Conservation (phyloP, 2,113 vertebrate species). For the Hydrochoerus hydrochaeris region DNA sequence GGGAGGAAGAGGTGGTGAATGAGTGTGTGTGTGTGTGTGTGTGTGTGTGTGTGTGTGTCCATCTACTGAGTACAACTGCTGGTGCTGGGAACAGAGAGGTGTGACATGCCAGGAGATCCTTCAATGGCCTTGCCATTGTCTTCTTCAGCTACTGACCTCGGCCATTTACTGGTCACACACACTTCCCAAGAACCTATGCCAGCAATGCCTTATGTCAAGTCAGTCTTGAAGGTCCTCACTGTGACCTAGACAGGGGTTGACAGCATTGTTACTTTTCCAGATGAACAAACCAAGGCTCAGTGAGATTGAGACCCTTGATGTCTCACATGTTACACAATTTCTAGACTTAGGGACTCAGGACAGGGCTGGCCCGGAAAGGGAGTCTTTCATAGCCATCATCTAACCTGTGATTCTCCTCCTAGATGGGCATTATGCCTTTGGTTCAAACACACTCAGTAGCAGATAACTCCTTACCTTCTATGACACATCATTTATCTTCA, state of each 20-base stretch:
- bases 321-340: rapidly evolving
- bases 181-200: not conserved
- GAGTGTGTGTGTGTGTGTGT: not conserved
- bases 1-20: not conserved
- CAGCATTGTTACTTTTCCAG: not conserved
- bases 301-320: not conserved
- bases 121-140: not conserved
- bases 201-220: rapidly evolving
- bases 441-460: not conserved
- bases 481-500: not conserved
- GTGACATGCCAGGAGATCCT: not conserved
- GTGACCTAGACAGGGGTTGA: not conserved
- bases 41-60: not conserved
- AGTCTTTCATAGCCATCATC: not conserved
- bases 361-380: rapidly evolving
- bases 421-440: not conserved
- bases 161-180: rapidly evolving
- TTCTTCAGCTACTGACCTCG: not conserved
- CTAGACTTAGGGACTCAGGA: not conserved
- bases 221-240: not conserved
- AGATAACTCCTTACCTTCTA: not conserved
- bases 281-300: not conserved
- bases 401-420: not conserved
- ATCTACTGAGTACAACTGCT: not conserved
- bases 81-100: not conserved